Percentiles rank a stretch among this genome's conserved stretches.
These are phyloP conservation scores for Coelinius sp. DNA, from an alignment of 2,888 invertebrate genomes.

Conservation along the genomic window DNA sequence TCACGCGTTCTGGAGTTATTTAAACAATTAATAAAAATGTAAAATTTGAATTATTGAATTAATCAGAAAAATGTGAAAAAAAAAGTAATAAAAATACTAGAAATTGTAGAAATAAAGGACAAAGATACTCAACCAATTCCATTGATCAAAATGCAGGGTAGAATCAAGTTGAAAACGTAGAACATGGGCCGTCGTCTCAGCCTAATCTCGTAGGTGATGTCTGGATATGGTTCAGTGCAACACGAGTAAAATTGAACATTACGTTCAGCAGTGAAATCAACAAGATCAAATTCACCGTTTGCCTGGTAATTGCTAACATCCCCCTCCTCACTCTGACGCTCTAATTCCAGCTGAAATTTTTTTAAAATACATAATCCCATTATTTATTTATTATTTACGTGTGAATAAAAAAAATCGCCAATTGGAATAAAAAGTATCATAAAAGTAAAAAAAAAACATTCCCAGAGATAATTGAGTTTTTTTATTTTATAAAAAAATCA, in stretches of 20 bases:
- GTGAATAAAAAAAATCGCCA: too few species aligned
- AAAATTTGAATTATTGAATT: too few species aligned
- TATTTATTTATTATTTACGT: background rate
- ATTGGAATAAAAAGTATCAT: background rate
- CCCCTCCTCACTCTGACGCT: slow-evolving; percentile 84
- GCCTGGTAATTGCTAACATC: slow-evolving; percentile 91
- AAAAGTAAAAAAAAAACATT: too few species aligned
- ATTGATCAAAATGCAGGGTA: slow-evolving; percentile 88
- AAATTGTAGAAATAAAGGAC: background rate
- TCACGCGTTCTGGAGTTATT: too few species aligned
- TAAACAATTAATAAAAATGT: too few species aligned
- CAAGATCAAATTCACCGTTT: slow-evolving; percentile 91
- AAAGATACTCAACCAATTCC: slow-evolving; percentile 78
- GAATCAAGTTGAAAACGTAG: slow-evolving; percentile 88
- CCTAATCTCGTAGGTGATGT: slow-evolving; percentile 86
- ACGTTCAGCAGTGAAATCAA: slow-evolving; percentile 81
- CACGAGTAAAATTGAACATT: slow-evolving; percentile 85
- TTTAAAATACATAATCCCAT: background rate
- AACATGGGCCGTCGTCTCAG: slow-evolving; percentile 84
- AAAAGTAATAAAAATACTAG: too few species aligned
- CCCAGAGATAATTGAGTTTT: background rate
- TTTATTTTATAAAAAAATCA: background rate
- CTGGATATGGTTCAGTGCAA: slow-evolving; percentile 87
- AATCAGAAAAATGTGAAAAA: too few species aligned
- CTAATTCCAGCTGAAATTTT: slow-evolving; percentile 78